Conservation (phyloP, 1,140 invertebrate genomes). For the Drosophila bifasciata region DNA sequence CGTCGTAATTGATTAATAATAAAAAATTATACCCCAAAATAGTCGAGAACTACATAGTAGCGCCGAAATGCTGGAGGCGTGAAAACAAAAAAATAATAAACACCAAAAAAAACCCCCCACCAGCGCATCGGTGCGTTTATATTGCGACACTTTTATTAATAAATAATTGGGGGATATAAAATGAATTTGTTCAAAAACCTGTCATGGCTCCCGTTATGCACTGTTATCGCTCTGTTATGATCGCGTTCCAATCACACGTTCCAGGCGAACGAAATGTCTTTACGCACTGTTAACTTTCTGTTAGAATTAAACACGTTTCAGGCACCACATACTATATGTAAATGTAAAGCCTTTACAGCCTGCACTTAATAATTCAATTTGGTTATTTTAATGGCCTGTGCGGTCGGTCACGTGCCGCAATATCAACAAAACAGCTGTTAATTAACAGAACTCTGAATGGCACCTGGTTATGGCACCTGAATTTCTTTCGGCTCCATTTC, state of each 20-base stretch:
- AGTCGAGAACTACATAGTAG: constrained; percentile 52
- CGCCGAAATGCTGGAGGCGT: constrained; percentile 53
- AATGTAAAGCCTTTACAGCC: constrained; percentile 11
- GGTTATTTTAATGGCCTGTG: too few species aligned
- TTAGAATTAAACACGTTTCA: too few species aligned
- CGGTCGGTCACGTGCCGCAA: too few species aligned
- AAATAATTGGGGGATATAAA: constrained; percentile 28
- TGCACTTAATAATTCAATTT: constrained; percentile 2
- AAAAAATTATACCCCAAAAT: constrained; percentile 72
- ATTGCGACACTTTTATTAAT: constrained; percentile 43
- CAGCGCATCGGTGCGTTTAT: background rate
- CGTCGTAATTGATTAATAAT: constrained; percentile 72
- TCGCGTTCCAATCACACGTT: too few species aligned
- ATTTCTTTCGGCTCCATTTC: constrained; percentile 16
- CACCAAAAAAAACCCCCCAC: constrained; percentile 4
- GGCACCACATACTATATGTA: too few species aligned
- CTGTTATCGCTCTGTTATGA: constrained; percentile 21
- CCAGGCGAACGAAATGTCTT: too few species aligned
- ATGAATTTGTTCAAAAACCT: constrained; percentile 12
- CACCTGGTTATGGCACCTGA: too few species aligned
- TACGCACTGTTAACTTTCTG: too few species aligned
- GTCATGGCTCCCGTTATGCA: constrained; percentile 6
- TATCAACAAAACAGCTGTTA: constrained; percentile 4
- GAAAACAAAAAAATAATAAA: constrained; percentile 8
- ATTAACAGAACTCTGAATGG: constrained; percentile 22